phyloP scores from a whole-genome alignment of 2,888 invertebrate genomes.

The Trichogramma dendrolimi region DNA sequence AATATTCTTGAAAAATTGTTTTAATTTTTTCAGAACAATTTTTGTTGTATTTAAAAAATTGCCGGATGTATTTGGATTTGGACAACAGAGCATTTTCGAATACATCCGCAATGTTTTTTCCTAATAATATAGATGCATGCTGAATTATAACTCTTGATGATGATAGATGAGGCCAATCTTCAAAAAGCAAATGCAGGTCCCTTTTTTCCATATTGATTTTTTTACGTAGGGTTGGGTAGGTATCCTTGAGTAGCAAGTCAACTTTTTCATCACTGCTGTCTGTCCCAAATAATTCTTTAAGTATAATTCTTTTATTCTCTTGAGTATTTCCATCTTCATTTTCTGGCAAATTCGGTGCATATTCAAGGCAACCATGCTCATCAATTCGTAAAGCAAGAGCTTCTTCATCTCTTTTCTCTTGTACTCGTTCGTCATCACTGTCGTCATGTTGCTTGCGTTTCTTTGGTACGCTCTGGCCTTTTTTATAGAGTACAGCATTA shows the following conservation, averaged over 20 bases:
- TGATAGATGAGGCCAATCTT: constrained; percentile 24
- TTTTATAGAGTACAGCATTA: constrained; percentile 19
- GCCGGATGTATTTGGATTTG: constrained; percentile 11
- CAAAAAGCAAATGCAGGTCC: not conserved
- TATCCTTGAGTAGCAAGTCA: constrained; percentile 12
- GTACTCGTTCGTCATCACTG: constrained; percentile 17
- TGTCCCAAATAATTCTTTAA: constrained; percentile 4
- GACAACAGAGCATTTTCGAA: constrained; percentile 6
- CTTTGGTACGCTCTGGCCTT: not conserved
- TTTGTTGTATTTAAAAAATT: constrained; percentile 4
- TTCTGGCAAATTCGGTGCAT: constrained; percentile 13
- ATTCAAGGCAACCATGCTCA: constrained; percentile 26
- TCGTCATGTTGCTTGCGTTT: constrained; percentile 3
- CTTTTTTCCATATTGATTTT: constrained; percentile 10
- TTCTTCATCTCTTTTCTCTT: constrained; percentile 1
- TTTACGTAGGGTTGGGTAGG: constrained; percentile 17
- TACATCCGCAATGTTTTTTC: constrained; percentile 10
- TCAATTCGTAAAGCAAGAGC: constrained; percentile 4
- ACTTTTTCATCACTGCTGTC: not conserved
- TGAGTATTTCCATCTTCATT: constrained; percentile 11
- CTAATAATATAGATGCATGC: constrained; percentile 15
- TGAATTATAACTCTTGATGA: constrained; percentile 14
- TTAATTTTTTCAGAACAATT: not conserved
- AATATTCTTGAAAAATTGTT: constrained; percentile 4
- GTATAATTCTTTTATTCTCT: constrained; percentile 8